Base-by-base conservation (phyloP, 2,888 invertebrate species). In the Poecilus cupreus region DNA sequence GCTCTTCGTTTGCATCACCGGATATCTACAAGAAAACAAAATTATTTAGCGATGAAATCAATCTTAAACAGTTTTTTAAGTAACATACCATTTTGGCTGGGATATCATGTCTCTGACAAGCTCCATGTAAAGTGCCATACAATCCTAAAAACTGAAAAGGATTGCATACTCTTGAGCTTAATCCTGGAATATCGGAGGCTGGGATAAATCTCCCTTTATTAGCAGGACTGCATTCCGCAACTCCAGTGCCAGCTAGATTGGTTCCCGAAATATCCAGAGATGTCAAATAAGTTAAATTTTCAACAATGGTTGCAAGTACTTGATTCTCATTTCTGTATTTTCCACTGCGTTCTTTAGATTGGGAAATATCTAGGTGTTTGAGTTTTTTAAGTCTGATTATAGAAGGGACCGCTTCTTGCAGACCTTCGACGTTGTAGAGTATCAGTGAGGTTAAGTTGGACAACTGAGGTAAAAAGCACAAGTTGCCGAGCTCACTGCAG, bases 201-300 rank as follows among this genome's bases (percentile, higher is more conserved):
- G 88, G 20, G 87, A 83, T 86, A 76, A 86, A 89, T 84, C 89
- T 88, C 1, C 87, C 85, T 80, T 90, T 89, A 10, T 83, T 81
- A 2, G 84, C 83, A 1, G 85, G 85, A 82, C 90, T 90, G 83
- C 90, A 90, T 87, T 92, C 91, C 11, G 94, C 94, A 24, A 94
- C 94, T 64, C 96, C 96, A 77, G 93, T 93, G 11, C 98, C 97
- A 49, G 98, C 97, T 83, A 99, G 90, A 91, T 99, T 98, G 16
- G 98, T 98, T 11, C 98, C 98, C 2, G 98, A 97, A 87, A 99
- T 97, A 89, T 99, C 98, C 85, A 99, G 90, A 22, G 96, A 96
- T 51, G 93, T 92, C 82, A 99, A 90, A 74, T 93, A 88, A 0
- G 95, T 95, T 85, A 99, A 90, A 87, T 91, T 93, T 74, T 91